phyloP scores from a whole-genome alignment of 1,140 invertebrate species.

The Phymastichus coffea region DNA sequence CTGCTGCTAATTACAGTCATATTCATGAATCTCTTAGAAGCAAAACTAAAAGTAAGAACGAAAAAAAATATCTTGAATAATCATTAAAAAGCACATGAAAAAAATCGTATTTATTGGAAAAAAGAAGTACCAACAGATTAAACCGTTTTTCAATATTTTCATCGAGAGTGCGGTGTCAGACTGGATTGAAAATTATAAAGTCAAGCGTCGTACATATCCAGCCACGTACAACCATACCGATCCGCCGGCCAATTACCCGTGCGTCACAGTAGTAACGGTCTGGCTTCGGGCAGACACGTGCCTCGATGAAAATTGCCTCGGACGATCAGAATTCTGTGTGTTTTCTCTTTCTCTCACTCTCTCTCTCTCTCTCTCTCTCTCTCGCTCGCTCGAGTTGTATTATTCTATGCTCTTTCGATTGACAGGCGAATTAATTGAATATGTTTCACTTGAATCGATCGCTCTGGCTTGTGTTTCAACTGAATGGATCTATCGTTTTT shows the following conservation, averaged over 20 bases:
- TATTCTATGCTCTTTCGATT: background rate
- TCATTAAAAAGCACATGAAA: no score
- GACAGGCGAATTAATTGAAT: constrained; percentile 21
- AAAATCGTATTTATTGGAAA: no score
- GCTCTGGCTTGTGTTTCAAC: no score
- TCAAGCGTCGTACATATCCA: background rate
- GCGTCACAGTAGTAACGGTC: constrained; percentile 29
- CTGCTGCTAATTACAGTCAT: no score
- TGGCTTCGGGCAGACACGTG: background rate
- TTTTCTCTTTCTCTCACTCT: background rate
- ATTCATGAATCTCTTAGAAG: no score
- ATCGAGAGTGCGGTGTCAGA: no score
- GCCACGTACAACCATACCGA: background rate
- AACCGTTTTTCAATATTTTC: no score
- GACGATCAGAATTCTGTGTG: background rate
- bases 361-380: constrained; percentile 21
- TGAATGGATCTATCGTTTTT: no score
- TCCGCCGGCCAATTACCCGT: constrained; percentile 30
- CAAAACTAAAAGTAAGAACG: no score
- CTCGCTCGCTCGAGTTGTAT: background rate
- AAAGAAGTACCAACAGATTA: no score
- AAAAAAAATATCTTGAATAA: no score
- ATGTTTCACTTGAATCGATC: background rate
- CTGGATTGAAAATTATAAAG: no score
- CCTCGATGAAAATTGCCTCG: background rate